Evolutionary conservation across 2,888 invertebrate genomes (phyloP).

Genomic region (Volucella inanis): DNA sequence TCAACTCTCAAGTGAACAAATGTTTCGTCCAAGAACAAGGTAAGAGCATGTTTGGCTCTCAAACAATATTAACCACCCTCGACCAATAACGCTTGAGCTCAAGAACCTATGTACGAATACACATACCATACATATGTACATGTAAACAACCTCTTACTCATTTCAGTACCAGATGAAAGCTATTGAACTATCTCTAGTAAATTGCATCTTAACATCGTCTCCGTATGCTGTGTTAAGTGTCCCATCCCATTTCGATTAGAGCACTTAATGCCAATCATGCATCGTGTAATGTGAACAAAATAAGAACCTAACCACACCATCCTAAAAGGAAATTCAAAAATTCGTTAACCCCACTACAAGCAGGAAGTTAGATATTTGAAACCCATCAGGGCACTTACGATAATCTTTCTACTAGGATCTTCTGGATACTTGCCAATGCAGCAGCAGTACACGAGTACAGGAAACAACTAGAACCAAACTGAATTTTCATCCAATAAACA

Average conservation of each 20-base stretch:
- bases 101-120: no score
- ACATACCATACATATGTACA: no score
- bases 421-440: constrained; percentile 65
- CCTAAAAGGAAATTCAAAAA: constrained; percentile 16
- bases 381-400: constrained; percentile 34
- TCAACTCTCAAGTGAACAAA: no score
- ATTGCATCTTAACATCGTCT: constrained; percentile 40
- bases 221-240: constrained; percentile 46
- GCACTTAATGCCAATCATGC: constrained; percentile 55
- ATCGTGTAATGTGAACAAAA: constrained; percentile 24
- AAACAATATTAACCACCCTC: no score
- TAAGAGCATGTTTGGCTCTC: no score
- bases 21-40: no score
- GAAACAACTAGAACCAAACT: constrained; percentile 16
- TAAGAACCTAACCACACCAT: constrained; percentile 22
- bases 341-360: constrained; percentile 3
- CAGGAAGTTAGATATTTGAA: constrained; percentile 38
- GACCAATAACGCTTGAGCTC: no score
- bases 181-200: constrained; percentile 33
- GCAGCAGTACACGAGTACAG: constrained; percentile 52
- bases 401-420: constrained; percentile 52
- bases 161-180: constrained; percentile 4
- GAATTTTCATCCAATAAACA: constrained; percentile 50
- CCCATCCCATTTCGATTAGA: constrained; percentile 59
- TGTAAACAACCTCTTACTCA: no score